Evolutionary conservation across 1,140 invertebrate genomes (phyloP).

Genomic region (Microplitis demolitor): DNA sequence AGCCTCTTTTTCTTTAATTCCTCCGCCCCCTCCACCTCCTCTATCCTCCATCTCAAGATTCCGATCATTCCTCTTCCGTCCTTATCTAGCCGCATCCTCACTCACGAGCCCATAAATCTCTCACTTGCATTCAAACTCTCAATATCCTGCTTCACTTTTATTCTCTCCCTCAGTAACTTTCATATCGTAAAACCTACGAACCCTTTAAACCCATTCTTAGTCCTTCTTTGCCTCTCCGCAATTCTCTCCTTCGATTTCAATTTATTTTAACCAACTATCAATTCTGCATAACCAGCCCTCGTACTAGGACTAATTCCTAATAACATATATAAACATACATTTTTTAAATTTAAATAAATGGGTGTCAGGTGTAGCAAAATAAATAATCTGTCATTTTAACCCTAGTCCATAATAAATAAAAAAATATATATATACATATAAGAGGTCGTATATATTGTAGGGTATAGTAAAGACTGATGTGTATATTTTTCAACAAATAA

Average conservation of each 20-base stretch:
- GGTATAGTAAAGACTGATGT: not conserved
- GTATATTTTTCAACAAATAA: not conserved
- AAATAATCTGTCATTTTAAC: no score
- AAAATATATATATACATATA: no score
- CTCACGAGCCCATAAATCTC: slow-evolving; percentile 54
- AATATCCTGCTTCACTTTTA: slow-evolving; percentile 44
- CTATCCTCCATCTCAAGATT: not conserved
- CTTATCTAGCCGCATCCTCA: slow-evolving; percentile 20
- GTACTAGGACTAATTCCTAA: no score
- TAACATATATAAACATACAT: no score
- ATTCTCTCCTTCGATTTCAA: no score
- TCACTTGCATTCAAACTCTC: slow-evolving; percentile 56
- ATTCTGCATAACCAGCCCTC: no score
- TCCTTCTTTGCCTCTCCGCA: no score
- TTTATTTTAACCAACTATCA: no score
- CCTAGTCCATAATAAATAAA: no score
- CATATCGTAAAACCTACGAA: slow-evolving; percentile 39
- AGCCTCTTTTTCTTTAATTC: not conserved
- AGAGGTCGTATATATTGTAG: not conserved
- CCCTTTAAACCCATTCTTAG: not conserved
- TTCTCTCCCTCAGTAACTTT: slow-evolving; percentile 38
- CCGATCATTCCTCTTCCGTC: slow-evolving; percentile 16
- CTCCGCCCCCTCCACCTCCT: not conserved
- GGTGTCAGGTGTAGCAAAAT: no score
- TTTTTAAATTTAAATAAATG: no score